These are phyloP conservation scores for Pao palembangensis DNA, from an alignment of 2,113 vertebrate species.

Conservation along the genomic window DNA sequence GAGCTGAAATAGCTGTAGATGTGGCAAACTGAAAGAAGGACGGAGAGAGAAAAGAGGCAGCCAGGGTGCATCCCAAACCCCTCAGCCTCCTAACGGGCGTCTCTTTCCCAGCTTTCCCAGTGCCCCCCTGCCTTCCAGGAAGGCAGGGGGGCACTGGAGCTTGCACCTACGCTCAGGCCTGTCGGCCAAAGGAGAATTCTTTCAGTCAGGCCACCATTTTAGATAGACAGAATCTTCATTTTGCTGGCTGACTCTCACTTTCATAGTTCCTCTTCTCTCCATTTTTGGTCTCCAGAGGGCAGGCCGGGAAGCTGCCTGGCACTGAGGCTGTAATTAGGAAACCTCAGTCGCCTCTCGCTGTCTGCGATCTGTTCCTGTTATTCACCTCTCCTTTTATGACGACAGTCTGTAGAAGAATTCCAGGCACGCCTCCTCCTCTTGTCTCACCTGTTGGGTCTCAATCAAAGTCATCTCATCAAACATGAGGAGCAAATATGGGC, in stretches of 20 bases:
- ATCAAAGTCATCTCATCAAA: no score
- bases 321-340: slow-evolving; percentile 66
- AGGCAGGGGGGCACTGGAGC: slow-evolving; percentile 28
- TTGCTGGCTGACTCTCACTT: not conserved
- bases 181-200: slow-evolving; percentile 45
- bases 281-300: not conserved
- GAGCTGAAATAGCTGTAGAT: slow-evolving; percentile 50
- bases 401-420: slow-evolving; percentile 17
- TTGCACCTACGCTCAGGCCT: slow-evolving; percentile 62
- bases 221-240: not conserved
- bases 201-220: slow-evolving; percentile 18
- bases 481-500: no score
- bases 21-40: slow-evolving; percentile 27
- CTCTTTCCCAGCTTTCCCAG: slow-evolving; percentile 17
- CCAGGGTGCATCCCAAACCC: slow-evolving; percentile 37
- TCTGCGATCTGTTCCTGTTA: slow-evolving; percentile 37
- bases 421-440: slow-evolving; percentile 29
- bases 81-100: slow-evolving; percentile 38
- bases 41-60: not conserved
- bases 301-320: slow-evolving; percentile 33
- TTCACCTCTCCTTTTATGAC: slow-evolving; percentile 2
- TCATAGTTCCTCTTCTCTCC: not conserved
- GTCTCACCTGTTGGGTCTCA: slow-evolving; percentile 30
- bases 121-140: slow-evolving; percentile 29
- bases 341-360: slow-evolving; percentile 57